These are phyloP conservation scores for Cryptomyrus ogoouensis DNA, from an alignment of 2,113 vertebrate genomes.

Conservation along the genomic window DNA sequence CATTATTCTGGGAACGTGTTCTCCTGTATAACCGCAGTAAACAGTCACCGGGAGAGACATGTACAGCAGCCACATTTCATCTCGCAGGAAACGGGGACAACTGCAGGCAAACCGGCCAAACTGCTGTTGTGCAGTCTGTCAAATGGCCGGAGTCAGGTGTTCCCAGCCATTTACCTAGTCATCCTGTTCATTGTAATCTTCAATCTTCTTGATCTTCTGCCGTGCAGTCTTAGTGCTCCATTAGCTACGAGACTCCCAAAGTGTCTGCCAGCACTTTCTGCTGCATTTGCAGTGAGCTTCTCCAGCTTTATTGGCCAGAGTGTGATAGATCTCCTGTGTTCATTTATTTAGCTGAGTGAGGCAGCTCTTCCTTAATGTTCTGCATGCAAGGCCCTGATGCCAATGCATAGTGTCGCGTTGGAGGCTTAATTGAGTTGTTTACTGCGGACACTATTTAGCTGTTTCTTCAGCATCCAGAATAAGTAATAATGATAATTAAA, in stretches of 20 bases:
- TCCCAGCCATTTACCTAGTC: slow-evolving; percentile 24
- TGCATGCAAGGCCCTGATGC: not conserved
- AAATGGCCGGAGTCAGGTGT: slow-evolving; percentile 35
- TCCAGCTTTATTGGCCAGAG: not conserved
- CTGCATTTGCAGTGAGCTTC: not conserved
- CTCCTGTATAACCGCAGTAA: not conserved
- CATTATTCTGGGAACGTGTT: not conserved
- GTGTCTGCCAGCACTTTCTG: not conserved
- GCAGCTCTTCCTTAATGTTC: not conserved
- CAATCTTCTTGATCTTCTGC: slow-evolving; percentile 1
- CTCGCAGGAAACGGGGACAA: not conserved
- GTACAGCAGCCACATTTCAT: not conserved
- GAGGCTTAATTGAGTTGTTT: not conserved
- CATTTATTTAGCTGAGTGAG: not conserved
- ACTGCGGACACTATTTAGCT: not conserved
- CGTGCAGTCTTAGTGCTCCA: not conserved
- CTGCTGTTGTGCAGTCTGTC: slow-evolving; percentile 32
- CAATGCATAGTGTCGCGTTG: not conserved
- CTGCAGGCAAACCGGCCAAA: slow-evolving; percentile 38
- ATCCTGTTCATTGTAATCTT: slow-evolving; percentile 17
- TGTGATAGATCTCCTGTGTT: not conserved
- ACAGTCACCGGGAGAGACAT: not conserved
- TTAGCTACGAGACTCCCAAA: not conserved
- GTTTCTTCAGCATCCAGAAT: not conserved
- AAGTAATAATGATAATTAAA: too few species aligned